Evolutionary conservation across 64 coral and sea anemone genomes (phyloP).

Genomic region (Stylophora pistillata): DNA sequence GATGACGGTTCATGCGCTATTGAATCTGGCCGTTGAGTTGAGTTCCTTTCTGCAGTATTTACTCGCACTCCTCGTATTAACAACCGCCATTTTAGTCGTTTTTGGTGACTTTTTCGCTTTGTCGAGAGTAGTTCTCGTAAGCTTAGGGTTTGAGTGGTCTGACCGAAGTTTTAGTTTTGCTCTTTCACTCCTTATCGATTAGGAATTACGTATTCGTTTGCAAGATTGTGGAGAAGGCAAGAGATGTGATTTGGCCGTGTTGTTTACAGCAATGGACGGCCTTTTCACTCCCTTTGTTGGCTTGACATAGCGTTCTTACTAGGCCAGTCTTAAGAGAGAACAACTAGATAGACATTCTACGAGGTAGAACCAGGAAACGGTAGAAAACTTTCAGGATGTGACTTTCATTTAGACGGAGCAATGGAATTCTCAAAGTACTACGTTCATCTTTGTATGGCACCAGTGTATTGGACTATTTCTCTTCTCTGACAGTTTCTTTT

Average conservation of each 20-base stretch:
- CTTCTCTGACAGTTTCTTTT: conserved; percentile 1
- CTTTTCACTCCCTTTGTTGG: conserved; percentile 72
- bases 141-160: not conserved
- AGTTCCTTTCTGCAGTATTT: conserved; percentile 38
- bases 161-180: not conserved
- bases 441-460: conserved; percentile 12
- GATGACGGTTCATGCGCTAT: conserved; percentile 20
- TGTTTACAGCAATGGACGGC: conserved; percentile 97
- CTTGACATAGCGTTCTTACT: conserved; percentile 35
- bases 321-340: conserved; percentile 3
- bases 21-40: conserved; percentile 31
- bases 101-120: not conserved
- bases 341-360: conserved; percentile 19
- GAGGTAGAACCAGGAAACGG: conserved; percentile 55
- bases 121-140: not conserved
- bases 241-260: conserved; percentile 82
- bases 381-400: conserved; percentile 30
- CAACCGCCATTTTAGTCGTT: conserved; percentile 35
- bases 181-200: not conserved
- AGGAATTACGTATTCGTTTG: conserved; percentile 32
- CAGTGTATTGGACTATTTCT: conserved; percentile 43
- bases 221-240: conserved; percentile 23
- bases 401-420: conserved; percentile 25
- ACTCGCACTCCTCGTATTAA: conserved; percentile 16
- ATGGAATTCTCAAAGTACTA: conserved; percentile 50